These are phyloP conservation scores for Sigmodon hispidus DNA, from an alignment of 2,113 vertebrate genomes.

Conservation along the genomic window DNA sequence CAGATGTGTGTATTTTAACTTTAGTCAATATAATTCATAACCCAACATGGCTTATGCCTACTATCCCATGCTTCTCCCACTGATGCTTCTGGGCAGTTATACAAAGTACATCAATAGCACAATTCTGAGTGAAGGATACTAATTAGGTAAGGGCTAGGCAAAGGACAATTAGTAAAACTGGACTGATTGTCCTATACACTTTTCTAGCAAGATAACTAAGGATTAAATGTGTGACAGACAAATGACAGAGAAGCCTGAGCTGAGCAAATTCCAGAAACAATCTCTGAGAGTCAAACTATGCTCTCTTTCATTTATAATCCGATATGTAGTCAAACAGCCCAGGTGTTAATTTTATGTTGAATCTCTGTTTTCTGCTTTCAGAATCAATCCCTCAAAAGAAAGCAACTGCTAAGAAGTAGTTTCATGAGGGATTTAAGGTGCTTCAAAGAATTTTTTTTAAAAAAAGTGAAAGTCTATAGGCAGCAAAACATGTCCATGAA, in stretches of 20 bases:
- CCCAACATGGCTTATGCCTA: conserved; percentile 11
- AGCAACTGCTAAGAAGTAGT: conserved; percentile 55
- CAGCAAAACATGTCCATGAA: conserved; percentile 19
- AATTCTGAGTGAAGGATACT: background rate
- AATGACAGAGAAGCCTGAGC: background rate
- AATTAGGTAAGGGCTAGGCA: conserved; percentile 26
- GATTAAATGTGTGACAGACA: background rate
- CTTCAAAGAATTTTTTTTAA: conserved; percentile 49
- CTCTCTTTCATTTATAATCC: conserved; percentile 40
- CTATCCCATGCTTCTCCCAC: background rate
- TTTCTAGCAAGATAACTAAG: conserved; percentile 7
- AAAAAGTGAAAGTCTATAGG: conserved; percentile 6
- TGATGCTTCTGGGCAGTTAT: background rate
- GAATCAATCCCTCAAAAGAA: conserved; percentile 70
- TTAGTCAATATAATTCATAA: conserved; percentile 23
- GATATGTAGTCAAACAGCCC: conserved; percentile 64
- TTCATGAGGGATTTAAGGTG: conserved; percentile 64
- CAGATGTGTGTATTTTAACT: conserved; percentile 29
- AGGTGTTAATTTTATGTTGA: conserved; percentile 56
- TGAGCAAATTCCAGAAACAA: conserved; percentile 17
- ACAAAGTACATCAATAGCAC: background rate
- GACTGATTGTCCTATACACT: background rate
- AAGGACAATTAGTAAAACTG: conserved; percentile 40
- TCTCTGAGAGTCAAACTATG: conserved; percentile 38
- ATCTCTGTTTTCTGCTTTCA: conserved; percentile 47